Percentiles rank a stretch among this genome's conserved stretches.
Evolutionary conservation across 1,140 invertebrate genomes (phyloP).

Genomic region (Temnothorax nylanderi): DNA sequence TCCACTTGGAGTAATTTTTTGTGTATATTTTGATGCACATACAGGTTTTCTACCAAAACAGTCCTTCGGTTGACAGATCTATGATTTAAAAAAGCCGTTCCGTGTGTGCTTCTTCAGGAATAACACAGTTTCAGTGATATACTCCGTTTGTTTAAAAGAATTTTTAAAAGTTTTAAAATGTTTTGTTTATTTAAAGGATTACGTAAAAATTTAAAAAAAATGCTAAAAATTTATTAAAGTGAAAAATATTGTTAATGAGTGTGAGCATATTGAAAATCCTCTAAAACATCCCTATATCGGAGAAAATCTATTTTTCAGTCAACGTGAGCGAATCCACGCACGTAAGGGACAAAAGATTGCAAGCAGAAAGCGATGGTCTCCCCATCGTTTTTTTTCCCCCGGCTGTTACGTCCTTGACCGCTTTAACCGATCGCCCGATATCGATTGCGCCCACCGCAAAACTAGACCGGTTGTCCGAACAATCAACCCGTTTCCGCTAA

Average conservation of each 20-base stretch:
- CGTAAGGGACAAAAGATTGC: background rate
- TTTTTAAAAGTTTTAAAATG: background rate
- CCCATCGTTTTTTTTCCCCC: conserved; percentile 21
- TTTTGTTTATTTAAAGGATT: background rate
- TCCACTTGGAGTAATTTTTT: background rate
- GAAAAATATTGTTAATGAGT: background rate
- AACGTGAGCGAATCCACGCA: background rate
- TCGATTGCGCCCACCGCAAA: conserved; percentile 41
- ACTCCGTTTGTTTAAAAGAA: background rate
- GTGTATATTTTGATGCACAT: background rate
- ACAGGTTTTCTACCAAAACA: background rate
- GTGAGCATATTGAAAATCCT: background rate
- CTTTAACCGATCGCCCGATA: conserved; percentile 60
- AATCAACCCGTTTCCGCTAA: conserved; percentile 35
- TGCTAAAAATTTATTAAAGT: background rate
- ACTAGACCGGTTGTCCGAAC: conserved; percentile 30
- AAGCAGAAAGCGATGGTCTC: conserved; percentile 22
- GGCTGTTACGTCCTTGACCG: conserved; percentile 63
- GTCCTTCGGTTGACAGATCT: background rate
- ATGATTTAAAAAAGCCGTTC: background rate
- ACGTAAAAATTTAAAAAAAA: background rate
- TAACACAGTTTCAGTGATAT: background rate
- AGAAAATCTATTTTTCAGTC: conserved; percentile 12
- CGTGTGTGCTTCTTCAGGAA: background rate
- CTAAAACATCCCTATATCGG: background rate